Conservation (phyloP, 2,888 invertebrate genomes). For the Lithophane semibrunnea region DNA sequence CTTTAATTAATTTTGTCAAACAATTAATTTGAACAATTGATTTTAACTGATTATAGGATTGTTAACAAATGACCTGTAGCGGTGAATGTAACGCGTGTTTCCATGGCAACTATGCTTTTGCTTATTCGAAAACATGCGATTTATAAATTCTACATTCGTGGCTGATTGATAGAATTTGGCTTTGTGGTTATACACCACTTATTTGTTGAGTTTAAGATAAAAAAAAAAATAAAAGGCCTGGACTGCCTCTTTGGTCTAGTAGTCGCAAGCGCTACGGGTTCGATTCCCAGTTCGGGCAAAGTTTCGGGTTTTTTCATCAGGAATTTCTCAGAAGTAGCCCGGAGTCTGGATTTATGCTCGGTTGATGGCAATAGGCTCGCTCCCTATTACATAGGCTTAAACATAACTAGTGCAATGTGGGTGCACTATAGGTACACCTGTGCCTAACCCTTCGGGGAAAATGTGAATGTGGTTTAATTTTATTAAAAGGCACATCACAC, state of each 20-base stretch:
- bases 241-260: background rate
- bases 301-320: background rate
- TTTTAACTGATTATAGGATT: conserved; percentile 60
- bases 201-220: too few species aligned
- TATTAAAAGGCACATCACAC: background rate
- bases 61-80: conserved; percentile 53
- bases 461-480: background rate
- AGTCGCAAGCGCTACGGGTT: background rate
- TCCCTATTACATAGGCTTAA: background rate
- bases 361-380: background rate
- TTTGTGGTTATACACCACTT: too few species aligned
- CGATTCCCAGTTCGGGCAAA: background rate
- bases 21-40: conserved; percentile 62
- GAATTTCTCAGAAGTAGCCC: background rate
- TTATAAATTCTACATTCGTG: background rate
- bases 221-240: background rate
- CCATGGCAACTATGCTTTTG: conserved; percentile 4
- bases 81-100: conserved; percentile 13
- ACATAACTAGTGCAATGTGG: background rate
- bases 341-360: background rate
- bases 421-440: background rate
- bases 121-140: conserved; percentile 19
- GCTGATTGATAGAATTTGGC: background rate
- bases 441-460: background rate
- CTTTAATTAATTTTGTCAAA: conserved; percentile 66